A percentile compares a stretch with the other conserved stretches of the same genome.
These are phyloP conservation scores for Sympetrum striolatum DNA, from an alignment of 2,888 invertebrate genomes.

Conservation along the genomic window DNA sequence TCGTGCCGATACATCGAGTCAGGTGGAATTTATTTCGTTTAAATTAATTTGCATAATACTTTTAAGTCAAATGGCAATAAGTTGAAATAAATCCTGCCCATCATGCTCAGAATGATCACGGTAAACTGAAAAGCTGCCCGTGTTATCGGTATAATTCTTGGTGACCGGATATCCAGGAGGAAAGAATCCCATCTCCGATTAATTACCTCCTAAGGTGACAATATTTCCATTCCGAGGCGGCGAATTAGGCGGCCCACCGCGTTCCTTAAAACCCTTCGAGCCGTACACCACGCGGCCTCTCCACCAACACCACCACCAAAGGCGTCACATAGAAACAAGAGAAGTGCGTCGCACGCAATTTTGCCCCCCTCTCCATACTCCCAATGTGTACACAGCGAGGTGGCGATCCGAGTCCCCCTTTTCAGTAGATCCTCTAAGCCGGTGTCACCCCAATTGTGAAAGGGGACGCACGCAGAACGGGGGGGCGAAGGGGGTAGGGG, in stretches of 20 bases:
- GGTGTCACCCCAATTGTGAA: constrained; percentile 42
- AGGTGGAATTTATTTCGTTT: no score
- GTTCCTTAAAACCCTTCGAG: not conserved
- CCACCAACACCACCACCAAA: not conserved
- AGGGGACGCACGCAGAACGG: not conserved
- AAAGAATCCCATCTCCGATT: not conserved
- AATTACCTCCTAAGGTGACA: not conserved
- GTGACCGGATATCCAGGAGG: not conserved
- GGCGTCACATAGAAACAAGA: constrained; percentile 24
- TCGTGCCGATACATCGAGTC: no score
- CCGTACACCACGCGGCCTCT: constrained; percentile 10
- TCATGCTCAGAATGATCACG: no score
- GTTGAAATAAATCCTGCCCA: no score
- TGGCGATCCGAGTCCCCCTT: constrained; percentile 22
- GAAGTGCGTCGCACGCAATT: not conserved
- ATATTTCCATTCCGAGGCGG: not conserved
- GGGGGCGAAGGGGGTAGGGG: not conserved
- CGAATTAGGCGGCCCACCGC: not conserved
- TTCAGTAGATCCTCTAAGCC: constrained; percentile 31
- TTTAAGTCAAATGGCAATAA: no score
- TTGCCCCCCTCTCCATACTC: not conserved
- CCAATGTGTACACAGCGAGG: constrained; percentile 40
- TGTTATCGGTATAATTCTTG: not conserved
- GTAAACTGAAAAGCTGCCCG: no score
- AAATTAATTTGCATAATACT: no score